Evolutionary conservation across 2,113 vertebrate genomes (phyloP).

Genomic region (Odocoileus virginianus): DNA sequence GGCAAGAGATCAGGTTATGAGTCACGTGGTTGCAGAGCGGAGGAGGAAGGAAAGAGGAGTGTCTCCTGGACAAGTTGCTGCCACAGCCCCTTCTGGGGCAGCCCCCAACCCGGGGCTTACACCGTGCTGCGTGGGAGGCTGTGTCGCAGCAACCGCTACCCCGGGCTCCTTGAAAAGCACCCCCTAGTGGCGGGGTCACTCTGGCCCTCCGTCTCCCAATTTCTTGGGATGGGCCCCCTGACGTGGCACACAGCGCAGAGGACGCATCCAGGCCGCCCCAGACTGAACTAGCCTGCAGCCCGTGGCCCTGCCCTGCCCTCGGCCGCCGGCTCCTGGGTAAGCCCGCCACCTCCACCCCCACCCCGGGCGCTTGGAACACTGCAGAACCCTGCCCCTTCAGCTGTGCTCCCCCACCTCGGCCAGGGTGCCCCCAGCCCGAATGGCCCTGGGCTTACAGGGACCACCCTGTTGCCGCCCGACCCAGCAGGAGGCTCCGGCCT

Average conservation of each 20-base stretch:
- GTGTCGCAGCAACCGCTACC: rapidly evolving
- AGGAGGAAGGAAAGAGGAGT: neutral
- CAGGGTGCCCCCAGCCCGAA: neutral
- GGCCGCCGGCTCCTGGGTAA: neutral
- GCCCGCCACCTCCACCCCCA: neutral
- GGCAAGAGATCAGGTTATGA: rapidly evolving
- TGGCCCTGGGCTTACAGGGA: neutral
- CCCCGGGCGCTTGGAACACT: neutral
- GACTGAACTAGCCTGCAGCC: neutral
- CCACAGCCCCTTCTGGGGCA: neutral
- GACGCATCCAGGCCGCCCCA: neutral
- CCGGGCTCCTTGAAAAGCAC: neutral
- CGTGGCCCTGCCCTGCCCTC: neutral
- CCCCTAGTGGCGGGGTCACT: neutral
- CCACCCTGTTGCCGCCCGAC: neutral
- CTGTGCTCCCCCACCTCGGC: neutral
- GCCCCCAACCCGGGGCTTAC: neutral
- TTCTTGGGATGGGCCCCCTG: neutral
- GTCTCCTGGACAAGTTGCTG: neutral
- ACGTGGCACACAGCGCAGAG: neutral
- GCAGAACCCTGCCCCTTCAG: neutral
- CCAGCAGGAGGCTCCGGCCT: neutral
- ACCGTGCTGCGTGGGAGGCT: rapidly evolving
- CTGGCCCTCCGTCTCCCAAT: too few relatives aligned
- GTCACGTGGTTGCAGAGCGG: neutral